Base-by-base conservation (phyloP, 92 coral and sea anemone genomes). In the Paramuricea clavata region DNA sequence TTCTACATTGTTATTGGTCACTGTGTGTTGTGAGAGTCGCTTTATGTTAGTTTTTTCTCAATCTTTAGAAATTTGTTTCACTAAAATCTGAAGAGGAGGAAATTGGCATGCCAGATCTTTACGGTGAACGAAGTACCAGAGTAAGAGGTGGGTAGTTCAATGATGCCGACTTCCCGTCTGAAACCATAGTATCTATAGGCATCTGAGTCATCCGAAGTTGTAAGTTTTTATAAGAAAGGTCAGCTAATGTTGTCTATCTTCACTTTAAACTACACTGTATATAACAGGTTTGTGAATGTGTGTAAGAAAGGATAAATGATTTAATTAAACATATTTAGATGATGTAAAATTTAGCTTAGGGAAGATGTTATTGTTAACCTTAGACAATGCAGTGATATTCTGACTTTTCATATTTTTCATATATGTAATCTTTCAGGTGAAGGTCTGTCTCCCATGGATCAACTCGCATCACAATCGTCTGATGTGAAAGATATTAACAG, bases 101-200 rank as follows among this genome's bases (percentile, higher is more conserved):
- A 15, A 39, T 11, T 76, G 65, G 23, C 13, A 76, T 76, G 81
- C 81, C 81, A 16, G 47, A 26, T 30, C 64, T 49, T 27, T 49
- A 90, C 97, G 59, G 88, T 86, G 28, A 76, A 94, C 56, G 92
- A 94, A 49, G 97, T 90, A 44, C 89, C 95, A 17, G 91, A 87
- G 60, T 87, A 87, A n/a, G 95, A 95, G 92, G 98, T 95, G 71
- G 75, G 95, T 60, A 44, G 17, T 33, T 4, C 10, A 12, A 15
- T 47, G 13, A 9, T 47, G 52, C 52, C 10, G 16, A 47, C 10
- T 9, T 47, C 17, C 1, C 16, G 1, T 47, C 52, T n/a, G n/a
- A n/a, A n/a, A n/a, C n/a, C n/a, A n/a, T n/a, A n/a, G n/a, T n/a
- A n/a, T n/a, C n/a, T n/a, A n/a, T n/a, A n/a, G n/a, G n/a, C n/a